Percentiles rank a stretch among this genome's conserved stretches.
Conservation (phyloP, 2,113 vertebrate genomes). For the Percina caprodes region DNA sequence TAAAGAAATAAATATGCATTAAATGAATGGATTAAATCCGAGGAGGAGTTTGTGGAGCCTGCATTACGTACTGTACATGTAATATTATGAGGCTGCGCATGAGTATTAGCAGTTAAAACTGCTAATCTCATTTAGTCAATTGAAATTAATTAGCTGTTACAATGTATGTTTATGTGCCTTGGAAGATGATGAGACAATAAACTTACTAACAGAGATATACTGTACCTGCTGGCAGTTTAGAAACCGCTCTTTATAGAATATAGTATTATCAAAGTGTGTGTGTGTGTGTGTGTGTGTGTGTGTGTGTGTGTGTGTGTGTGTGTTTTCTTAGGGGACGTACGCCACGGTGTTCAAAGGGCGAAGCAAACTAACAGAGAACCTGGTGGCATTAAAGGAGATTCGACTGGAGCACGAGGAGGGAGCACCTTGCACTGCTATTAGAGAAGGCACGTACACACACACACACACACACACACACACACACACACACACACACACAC, state of each 20-base stretch:
- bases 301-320: conserved; percentile 29
- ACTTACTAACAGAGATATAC: not conserved
- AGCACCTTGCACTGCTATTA: conserved; percentile 94
- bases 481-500: not conserved
- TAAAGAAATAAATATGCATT: not conserved
- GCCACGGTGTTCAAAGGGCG: conserved; percentile 98
- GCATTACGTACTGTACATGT: not conserved
- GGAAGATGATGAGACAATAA: not conserved
- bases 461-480: not conserved
- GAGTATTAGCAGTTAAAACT: not conserved
- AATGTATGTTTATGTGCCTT: not conserved
- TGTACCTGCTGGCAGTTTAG: not conserved
- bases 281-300: conserved; percentile 37
- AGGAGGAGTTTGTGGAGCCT: not conserved
- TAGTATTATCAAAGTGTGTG: conserved; percentile 6
- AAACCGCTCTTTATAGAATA: not conserved
- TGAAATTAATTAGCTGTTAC: not conserved
- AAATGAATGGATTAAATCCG: conserved; percentile 3
- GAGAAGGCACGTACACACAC: conserved; percentile 87
- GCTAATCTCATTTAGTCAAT: conserved; percentile 1
- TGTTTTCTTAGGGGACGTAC: conserved; percentile 90
- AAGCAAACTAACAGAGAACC: conserved; percentile 95
- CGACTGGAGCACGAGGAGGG: conserved; percentile 96
- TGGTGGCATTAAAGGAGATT: conserved; percentile 96
- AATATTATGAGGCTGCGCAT: not conserved